These are phyloP conservation scores for Burhinus bistriatus DNA, from an alignment of 2,113 vertebrate genomes.

Conservation along the genomic window DNA sequence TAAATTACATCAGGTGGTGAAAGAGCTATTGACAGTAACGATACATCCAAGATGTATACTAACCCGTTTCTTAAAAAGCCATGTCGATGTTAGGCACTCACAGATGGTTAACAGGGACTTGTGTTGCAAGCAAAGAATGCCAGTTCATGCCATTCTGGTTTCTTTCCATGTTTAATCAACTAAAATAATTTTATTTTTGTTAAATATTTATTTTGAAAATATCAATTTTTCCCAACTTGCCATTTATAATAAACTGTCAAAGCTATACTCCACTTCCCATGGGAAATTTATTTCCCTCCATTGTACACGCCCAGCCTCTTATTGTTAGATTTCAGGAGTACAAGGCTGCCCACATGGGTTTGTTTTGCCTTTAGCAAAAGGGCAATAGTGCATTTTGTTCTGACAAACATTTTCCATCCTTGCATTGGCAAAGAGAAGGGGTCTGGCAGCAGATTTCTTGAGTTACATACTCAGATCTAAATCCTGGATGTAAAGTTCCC, in stretches of 20 bases:
- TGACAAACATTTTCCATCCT: not conserved
- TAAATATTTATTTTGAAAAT: slow-evolving; percentile 7
- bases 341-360: not conserved
- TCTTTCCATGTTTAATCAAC: not conserved
- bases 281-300: slow-evolving; percentile 32
- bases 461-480: not conserved
- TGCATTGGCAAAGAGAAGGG: not conserved
- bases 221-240: not conserved
- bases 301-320: not conserved
- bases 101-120: not conserved
- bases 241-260: not conserved
- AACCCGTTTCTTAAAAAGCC: not conserved
- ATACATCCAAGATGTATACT: not conserved
- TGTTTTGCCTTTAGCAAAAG: slow-evolving; percentile 44
- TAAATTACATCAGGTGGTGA: not conserved
- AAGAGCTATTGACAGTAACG: not conserved
- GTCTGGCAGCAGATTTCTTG: not conserved
- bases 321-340: slow-evolving; percentile 10
- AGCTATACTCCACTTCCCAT: slow-evolving; percentile 7
- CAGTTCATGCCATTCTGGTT: not conserved
- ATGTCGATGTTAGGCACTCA: not conserved
- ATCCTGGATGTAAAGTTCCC: not conserved
- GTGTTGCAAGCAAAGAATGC: not conserved
- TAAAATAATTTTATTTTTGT: not conserved
- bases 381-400: not conserved